Base-by-base conservation (phyloP, 2,113 vertebrate genomes). In the Anoura caudifer region DNA sequence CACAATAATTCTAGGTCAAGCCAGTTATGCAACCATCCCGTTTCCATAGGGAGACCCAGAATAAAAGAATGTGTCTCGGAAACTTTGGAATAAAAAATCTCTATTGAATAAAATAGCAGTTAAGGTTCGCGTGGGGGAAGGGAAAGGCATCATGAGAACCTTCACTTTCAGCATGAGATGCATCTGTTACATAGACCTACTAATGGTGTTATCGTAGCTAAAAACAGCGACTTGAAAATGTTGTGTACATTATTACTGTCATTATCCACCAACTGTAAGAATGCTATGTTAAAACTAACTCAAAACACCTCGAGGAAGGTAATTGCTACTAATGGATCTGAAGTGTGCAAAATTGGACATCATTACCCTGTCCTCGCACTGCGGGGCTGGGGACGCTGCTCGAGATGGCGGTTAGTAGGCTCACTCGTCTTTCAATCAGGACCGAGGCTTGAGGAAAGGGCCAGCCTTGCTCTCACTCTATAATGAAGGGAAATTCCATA, bases 251-350 rank as follows among this genome's bases (percentile, higher is more conserved):
- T 98, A 99, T 99, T 99, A 99, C 98, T 96, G 98, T 99, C 98
- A 99, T 99, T 99, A 99, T 98, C 98, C 97, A 95, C 98, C 98
- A 98, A 99, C 99, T 98, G 98, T 98, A 99, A 99, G 99, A 99
- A 99, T 99, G 99, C 98, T 96, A 97, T 98, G 98, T 98, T 99
- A 98, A 98, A 99, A 99, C 98, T 98, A 99, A 99, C 99, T 99
- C 98, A 99, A 99, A 99, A 99, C 99, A 99, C 98, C 98, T 99
- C 98, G 98, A 98, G 98, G 98, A 99, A 99, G 99, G 99, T 99
- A 99, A 99, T 99, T 99, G 99, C 98, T 98, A 98, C 98, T 99
- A 99, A 99, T 99, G 99, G 99, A 99, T 99, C 96, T 99, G 99
- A 99, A 99, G 99, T 99, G 99, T 99, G 98, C 94, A 98, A 99